Evolutionary conservation across 92 coral and sea anemone genomes (phyloP), one percentile per base, ranked within the genome.

Genomic region (Zoanthus sansibaricus): DNA sequence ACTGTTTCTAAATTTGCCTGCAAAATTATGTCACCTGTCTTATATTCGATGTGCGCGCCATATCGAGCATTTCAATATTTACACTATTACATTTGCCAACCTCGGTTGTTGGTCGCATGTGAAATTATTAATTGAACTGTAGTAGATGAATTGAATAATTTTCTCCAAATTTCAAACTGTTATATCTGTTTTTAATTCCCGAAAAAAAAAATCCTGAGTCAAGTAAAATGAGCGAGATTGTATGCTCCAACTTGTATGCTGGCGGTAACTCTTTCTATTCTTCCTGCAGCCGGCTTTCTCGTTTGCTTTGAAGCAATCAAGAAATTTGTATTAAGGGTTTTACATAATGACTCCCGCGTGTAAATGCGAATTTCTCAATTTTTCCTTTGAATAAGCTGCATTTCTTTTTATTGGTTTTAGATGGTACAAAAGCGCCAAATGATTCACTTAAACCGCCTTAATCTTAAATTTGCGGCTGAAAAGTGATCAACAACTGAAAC

Each of bases 401-500:
- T 46, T 59, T 66, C 45, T 45, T 21, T 17, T 31, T 8, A 45
- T 64, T 13, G 15, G 46, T 9, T 20, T n/a, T 11, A 80, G 1
- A 7, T 1, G 15, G 12, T n/a, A 45, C 21, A 17, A 17, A 80
- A n/a, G 21, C 11, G 4, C 33, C 10, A 61, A 16, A 17, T 16
- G 6, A 9, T 2, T 9, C 16, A 21, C 55, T 18, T 14, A 45
- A 11, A 66, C 59, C 42, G 51, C 47, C 58, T 66, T 5, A 64
- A 68, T 6, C 11, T 5, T 18, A 13, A 64, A 52, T 51, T 45
- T 18, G 20, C 17, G 85, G 73, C 85, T 80, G 85, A 80, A 31
- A 80, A 80, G 61, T 80, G 85, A 49, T 64, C 85, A 80, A 64
- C 85, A 42, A 80, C 12, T 49, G 73, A 80, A 62, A 45, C 73